These are phyloP conservation scores for Galeopterus variegatus DNA, from an alignment of 2,113 vertebrate species.

Conservation along the genomic window DNA sequence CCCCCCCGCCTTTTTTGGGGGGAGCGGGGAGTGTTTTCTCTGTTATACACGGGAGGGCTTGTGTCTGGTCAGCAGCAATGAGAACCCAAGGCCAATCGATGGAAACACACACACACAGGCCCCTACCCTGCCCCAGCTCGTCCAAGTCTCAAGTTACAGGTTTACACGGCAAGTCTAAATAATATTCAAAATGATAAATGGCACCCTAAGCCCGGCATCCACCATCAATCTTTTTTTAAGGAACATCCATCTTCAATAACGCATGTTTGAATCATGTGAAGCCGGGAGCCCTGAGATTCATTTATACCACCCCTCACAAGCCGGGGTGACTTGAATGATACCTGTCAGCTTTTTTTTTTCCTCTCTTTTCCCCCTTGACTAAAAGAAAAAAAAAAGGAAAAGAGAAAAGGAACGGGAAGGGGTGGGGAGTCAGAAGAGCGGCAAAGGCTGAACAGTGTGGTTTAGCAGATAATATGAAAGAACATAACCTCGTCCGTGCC, in stretches of 20 bases:
- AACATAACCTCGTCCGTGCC: conserved; percentile 57
- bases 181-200: conserved; percentile 99
- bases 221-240: conserved; percentile 99
- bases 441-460: conserved; percentile 58
- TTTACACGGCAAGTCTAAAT: conserved; percentile 99
- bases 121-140: conserved; percentile 94
- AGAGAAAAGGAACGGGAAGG: not conserved
- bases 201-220: conserved; percentile 96
- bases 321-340: conserved; percentile 93
- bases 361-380: conserved; percentile 48
- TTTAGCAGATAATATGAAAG: conserved; percentile 61
- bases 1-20: conserved; percentile 56
- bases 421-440: not conserved
- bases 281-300: conserved; percentile 93
- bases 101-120: conserved; percentile 91
- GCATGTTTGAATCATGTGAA: conserved; percentile 96
- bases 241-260: conserved; percentile 99
- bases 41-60: conserved; percentile 92
- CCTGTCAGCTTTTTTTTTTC: conserved; percentile 88
- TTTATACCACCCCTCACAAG: conserved; percentile 93
- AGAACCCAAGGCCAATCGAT: conserved; percentile 95
- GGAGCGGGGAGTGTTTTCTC: conserved; percentile 65
- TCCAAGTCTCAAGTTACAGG: conserved; percentile 99
- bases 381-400: not conserved
- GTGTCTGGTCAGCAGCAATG: conserved; percentile 95